A percentile compares a stretch with the other conserved stretches of the same genome.
Evolutionary conservation across 2,113 vertebrate species (phyloP).

Genomic region (Myotis yumanensis): DNA sequence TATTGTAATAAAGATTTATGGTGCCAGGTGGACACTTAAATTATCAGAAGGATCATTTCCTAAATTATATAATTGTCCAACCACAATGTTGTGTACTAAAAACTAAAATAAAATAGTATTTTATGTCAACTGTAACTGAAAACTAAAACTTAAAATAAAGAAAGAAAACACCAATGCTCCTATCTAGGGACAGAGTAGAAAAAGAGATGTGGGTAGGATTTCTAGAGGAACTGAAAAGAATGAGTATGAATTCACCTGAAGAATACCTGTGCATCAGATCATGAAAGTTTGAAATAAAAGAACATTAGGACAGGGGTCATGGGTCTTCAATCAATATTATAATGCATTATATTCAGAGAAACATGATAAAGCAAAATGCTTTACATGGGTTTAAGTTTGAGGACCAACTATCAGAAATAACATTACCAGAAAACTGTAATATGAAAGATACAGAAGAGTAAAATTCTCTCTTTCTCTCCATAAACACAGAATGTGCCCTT

Average conservation of each 20-base stretch:
- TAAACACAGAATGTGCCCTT: background rate
- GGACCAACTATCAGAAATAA: background rate
- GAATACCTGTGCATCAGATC: background rate
- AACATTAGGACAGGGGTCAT: accelerated
- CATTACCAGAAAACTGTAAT: background rate
- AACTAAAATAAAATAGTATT: background rate
- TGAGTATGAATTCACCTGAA: background rate
- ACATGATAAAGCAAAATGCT: background rate
- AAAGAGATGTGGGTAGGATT: background rate
- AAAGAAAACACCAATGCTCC: background rate
- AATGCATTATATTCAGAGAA: background rate
- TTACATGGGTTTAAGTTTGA: background rate
- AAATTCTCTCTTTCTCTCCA: background rate
- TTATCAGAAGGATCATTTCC: background rate
- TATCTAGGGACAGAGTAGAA: background rate
- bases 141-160: background rate
- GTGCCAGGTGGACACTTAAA: background rate
- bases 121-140: background rate
- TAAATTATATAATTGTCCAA: background rate
- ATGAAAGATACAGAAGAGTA: background rate
- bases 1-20: background rate
- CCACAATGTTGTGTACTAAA: background rate
- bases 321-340: background rate
- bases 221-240: background rate
- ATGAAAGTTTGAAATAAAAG: background rate